Evolutionary conservation across 2,888 invertebrate species (phyloP).

Genomic region (Eilema sororculum): DNA sequence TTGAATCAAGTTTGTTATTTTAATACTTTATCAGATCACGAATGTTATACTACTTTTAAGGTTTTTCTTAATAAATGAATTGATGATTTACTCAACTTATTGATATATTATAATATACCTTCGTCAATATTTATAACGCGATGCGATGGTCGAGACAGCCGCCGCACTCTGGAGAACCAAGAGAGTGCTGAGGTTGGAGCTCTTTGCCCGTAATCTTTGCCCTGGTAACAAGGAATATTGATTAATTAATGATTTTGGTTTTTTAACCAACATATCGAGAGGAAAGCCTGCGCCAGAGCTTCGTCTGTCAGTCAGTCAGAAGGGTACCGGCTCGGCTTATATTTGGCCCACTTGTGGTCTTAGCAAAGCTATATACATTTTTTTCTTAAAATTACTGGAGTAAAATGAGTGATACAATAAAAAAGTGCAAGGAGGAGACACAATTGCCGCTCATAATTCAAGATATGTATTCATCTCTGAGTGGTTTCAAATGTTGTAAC

Average conservation of each 20-base stretch:
- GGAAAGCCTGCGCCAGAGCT: no score
- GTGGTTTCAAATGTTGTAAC: constrained; percentile 67
- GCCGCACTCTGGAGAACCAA: constrained; percentile 77
- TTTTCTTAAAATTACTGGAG: no score
- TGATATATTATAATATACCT: constrained; percentile 63
- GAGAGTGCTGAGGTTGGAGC: constrained; percentile 64
- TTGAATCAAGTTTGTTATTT: neutral
- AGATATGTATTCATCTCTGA: constrained; percentile 52
- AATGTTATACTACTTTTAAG: neutral
- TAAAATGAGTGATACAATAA: neutral
- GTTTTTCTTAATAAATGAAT: no score
- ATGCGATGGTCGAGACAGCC: constrained; percentile 74
- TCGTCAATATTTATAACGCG: constrained; percentile 78
- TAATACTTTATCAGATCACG: neutral
- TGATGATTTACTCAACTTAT: no score
- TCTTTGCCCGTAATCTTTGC: constrained; percentile 67
- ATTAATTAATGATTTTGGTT: neutral
- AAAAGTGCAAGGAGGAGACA: constrained; percentile 6
- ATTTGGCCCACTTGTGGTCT: no score
- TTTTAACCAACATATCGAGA: no score
- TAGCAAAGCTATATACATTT: no score
- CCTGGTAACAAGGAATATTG: constrained; percentile 56
- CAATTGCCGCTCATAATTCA: constrained; percentile 33
- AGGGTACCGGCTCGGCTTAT: no score
- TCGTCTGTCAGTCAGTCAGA: no score